These are phyloP conservation scores for Pseudomugil gertrudae DNA, from an alignment of 2,797 vertebrate species.

Conservation along the genomic window DNA sequence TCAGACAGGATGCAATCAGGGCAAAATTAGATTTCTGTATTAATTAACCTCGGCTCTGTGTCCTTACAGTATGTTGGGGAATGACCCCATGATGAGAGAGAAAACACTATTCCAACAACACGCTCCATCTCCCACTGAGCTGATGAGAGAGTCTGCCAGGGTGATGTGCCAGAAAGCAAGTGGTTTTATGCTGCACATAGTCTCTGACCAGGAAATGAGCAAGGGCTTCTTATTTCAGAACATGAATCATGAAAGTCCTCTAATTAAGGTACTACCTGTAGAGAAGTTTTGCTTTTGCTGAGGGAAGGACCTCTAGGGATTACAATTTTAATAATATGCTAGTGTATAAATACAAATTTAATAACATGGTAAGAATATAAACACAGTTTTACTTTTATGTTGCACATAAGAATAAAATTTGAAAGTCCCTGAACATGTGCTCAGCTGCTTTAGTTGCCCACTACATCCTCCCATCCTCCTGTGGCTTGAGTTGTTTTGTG, in stretches of 20 bases:
- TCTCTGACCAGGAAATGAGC: conserved; percentile 43
- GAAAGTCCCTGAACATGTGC: conserved; percentile 59
- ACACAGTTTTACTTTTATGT: conserved; percentile 29
- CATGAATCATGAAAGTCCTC: neutral
- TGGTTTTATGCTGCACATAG: conserved; percentile 34
- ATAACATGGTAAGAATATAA: conserved; percentile 1
- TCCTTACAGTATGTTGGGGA: conserved; percentile 64
- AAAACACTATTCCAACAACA: conserved; percentile 75
- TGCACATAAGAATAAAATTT: conserved; percentile 45
- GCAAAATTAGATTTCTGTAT: conserved; percentile 78
- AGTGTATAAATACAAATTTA: neutral
- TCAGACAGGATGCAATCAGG: conserved; percentile 70
- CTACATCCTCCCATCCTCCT: conserved; percentile 66
- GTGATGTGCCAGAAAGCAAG: conserved; percentile 20
- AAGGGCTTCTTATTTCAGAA: conserved; percentile 27
- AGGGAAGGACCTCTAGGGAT: neutral
- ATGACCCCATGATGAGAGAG: conserved; percentile 72
- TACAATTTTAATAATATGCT: conserved; percentile 13
- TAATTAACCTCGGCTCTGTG: conserved; percentile 74
- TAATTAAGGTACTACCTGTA: conserved; percentile 3
- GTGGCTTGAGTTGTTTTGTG: conserved; percentile 81
- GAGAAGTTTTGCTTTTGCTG: conserved; percentile 13
- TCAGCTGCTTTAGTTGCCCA: conserved; percentile 55
- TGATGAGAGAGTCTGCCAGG: conserved; percentile 63
- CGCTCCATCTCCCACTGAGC: conserved; percentile 66